Conservation (phyloP, 2,888 invertebrate genomes). For the Lasioglossum figueresi region DNA sequence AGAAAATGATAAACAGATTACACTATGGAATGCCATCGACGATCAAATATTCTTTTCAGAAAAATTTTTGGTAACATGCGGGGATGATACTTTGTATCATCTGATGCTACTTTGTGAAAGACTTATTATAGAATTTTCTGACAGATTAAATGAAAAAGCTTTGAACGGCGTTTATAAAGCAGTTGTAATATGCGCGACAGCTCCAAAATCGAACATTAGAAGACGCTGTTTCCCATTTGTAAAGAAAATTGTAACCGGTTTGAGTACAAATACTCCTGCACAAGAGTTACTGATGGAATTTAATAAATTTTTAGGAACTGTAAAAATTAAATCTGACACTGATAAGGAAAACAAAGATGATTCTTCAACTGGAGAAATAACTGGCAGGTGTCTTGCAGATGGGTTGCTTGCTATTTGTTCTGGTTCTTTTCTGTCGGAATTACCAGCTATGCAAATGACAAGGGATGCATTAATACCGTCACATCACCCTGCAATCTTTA, state of each 20-base stretch:
- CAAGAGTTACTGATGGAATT: constrained; percentile 88
- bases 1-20: constrained; percentile 85
- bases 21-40: constrained; percentile 89
- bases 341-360: constrained; percentile 82
- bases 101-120: constrained; percentile 90
- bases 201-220: constrained; percentile 87
- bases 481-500: constrained; percentile 90
- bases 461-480: constrained; percentile 89
- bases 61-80: constrained; percentile 89
- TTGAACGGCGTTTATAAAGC: constrained; percentile 89
- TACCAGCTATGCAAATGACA: constrained; percentile 85
- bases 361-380: constrained; percentile 82
- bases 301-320: constrained; percentile 87
- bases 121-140: constrained; percentile 89
- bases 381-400: constrained; percentile 86
- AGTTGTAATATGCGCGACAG: constrained; percentile 88
- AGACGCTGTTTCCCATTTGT: constrained; percentile 87
- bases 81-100: constrained; percentile 89
- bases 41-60: constrained; percentile 93
- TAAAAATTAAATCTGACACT: constrained; percentile 85
- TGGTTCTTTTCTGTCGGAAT: constrained; percentile 82
- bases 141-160: constrained; percentile 88
- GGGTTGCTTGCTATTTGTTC: constrained; percentile 86
- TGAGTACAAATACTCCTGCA: constrained; percentile 87
- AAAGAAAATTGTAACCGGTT: constrained; percentile 86